These are phyloP conservation scores for Drosophila parthenogenetica DNA, from an alignment of 2,888 invertebrate genomes.

Conservation along the genomic window DNA sequence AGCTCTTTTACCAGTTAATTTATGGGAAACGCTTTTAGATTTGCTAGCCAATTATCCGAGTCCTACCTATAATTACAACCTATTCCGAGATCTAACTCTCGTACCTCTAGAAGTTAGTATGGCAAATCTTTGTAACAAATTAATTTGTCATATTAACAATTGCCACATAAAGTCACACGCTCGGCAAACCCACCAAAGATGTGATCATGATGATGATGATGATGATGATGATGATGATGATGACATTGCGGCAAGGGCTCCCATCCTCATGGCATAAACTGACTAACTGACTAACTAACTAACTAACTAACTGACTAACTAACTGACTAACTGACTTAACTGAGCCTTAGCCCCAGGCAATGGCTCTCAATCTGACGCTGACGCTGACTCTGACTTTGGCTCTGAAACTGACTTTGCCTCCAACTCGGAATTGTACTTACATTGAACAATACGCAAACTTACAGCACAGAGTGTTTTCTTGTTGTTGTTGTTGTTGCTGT, in stretches of 20 bases:
- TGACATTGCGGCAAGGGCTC: constrained; percentile 38
- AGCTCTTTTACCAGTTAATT: not conserved
- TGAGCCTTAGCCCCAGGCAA: constrained; percentile 50
- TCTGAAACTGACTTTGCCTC: constrained; percentile 11
- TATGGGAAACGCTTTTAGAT: not conserved
- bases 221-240: constrained; percentile 40
- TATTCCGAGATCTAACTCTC: not conserved
- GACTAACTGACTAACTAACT: constrained; percentile 9
- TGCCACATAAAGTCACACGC: constrained; percentile 76
- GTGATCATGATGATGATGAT: constrained; percentile 32
- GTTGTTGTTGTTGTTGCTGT: constrained; percentile 37
- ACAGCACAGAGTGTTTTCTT: constrained; percentile 25
- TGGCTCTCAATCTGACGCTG: constrained; percentile 21
- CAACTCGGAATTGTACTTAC: constrained; percentile 31
- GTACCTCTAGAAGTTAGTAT: constrained; percentile 14
- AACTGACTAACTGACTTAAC: constrained; percentile 56
- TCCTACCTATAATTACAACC: constrained; percentile 34
- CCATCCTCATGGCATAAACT: constrained; percentile 3
- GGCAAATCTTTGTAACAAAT: constrained; percentile 78
- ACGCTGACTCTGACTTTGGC: constrained; percentile 13
- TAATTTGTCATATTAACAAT: constrained; percentile 81
- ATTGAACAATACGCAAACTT: constrained; percentile 48
- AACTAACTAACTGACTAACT: constrained; percentile 44
- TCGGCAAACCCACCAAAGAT: constrained; percentile 47
- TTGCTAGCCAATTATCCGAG: constrained; percentile 13